Evolutionary conservation across 2,888 invertebrate species (phyloP).

Genomic region (Ophioninae sp.): DNA sequence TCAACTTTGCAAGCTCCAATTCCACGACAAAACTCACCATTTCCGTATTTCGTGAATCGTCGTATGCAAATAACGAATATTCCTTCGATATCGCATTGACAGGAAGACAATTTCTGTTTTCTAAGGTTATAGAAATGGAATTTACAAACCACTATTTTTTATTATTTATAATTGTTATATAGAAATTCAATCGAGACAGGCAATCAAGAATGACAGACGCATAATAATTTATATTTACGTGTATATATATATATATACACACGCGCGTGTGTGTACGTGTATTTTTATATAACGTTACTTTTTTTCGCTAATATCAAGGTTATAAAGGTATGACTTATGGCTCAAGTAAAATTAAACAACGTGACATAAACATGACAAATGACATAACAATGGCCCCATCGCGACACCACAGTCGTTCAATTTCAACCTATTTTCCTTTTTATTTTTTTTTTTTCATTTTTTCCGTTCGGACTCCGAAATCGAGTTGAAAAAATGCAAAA

Average conservation of each 20-base stretch:
- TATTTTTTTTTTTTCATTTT: conserved; percentile 33
- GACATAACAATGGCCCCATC: conserved; percentile 76
- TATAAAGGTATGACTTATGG: conserved; percentile 75
- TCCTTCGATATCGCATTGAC: neutral
- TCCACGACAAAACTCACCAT: neutral
- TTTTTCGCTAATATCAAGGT: conserved; percentile 69
- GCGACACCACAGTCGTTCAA: conserved; percentile 66
- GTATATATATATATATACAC: conserved; percentile 16
- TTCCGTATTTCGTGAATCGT: neutral
- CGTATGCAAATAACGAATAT: neutral
- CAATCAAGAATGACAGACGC: conserved; percentile 68
- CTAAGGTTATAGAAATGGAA: conserved; percentile 5
- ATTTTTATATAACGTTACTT: conserved; percentile 62
- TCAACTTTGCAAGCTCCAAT: too few relatives aligned
- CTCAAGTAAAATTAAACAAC: conserved; percentile 77
- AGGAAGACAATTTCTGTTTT: neutral
- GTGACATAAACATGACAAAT: conserved; percentile 78
- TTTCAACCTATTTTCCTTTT: conserved; percentile 43
- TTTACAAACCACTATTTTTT: conserved; percentile 73
- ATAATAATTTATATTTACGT: conserved; percentile 55
- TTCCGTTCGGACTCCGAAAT: neutral
- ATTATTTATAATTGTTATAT: conserved; percentile 70
- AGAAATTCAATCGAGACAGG: conserved; percentile 68
- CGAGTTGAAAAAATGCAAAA: neutral
- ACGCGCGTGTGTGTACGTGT: conserved; percentile 6